These are phyloP conservation scores for Leptocoma aspasia DNA, from an alignment of 2,113 vertebrate genomes.

Conservation along the genomic window DNA sequence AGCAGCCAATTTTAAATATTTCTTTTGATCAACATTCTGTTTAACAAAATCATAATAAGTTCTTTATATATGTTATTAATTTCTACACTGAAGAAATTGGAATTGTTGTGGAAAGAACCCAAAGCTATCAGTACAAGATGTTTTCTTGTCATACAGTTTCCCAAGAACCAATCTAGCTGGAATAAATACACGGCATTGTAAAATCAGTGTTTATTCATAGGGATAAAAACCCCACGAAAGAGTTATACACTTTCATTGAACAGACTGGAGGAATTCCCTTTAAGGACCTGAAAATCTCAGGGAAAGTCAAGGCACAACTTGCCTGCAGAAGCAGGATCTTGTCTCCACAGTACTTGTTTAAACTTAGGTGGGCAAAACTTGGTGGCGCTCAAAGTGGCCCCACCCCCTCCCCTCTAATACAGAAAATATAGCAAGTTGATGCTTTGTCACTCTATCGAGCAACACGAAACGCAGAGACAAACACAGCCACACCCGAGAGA, in stretches of 20 bases:
- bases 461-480: too few species aligned
- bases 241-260: background rate
- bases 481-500: too few species aligned
- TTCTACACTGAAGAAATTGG: background rate
- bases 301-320: background rate
- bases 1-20: background rate
- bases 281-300: background rate
- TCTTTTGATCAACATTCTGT: background rate
- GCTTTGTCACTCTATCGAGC: too few species aligned
- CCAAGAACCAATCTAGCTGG: background rate
- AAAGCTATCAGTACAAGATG: background rate
- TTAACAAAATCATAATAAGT: background rate
- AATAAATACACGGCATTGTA: background rate
- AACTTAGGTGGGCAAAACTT: background rate
- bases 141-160: background rate
- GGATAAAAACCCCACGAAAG: background rate
- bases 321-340: background rate
- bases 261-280: background rate
- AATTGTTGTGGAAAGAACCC: background rate
- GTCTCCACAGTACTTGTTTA: background rate
- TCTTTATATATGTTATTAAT: background rate
- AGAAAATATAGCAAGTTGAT: background rate
- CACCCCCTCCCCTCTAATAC: too few species aligned
- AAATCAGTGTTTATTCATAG: background rate
- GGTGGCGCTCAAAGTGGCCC: rapidly evolving